phyloP scores from a whole-genome alignment of 2,888 invertebrate genomes.

The Timema cristinae region DNA sequence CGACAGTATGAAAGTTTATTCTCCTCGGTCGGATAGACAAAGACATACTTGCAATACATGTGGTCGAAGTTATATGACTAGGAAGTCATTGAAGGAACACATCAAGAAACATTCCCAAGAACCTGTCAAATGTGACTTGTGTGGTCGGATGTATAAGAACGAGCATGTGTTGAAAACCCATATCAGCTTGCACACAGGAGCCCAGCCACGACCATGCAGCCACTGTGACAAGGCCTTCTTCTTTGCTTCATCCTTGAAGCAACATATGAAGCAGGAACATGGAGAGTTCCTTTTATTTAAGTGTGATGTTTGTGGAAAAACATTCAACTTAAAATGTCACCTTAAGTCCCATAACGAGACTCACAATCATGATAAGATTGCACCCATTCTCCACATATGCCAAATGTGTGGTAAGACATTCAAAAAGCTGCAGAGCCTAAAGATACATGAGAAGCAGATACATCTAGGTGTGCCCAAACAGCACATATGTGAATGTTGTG shows the following conservation, averaged over 20 bases:
- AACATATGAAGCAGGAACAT: slow-evolving; percentile 23
- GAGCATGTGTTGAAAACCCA: slow-evolving; percentile 21
- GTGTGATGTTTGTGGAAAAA: slow-evolving; percentile 21
- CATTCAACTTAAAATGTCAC: slow-evolving; percentile 18
- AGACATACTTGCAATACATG: slow-evolving; percentile 19
- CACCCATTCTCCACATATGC: slow-evolving; percentile 15
- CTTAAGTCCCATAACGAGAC: slow-evolving; percentile 15
- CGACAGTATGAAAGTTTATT: not conserved
- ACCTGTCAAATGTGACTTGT: slow-evolving; percentile 21
- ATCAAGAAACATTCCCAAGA: slow-evolving; percentile 22
- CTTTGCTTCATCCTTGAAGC: slow-evolving; percentile 21
- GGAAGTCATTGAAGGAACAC: slow-evolving; percentile 23
- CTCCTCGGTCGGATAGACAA: slow-evolving; percentile 2
- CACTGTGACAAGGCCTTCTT: slow-evolving; percentile 21
- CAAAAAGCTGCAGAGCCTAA: slow-evolving; percentile 17
- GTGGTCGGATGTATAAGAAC: slow-evolving; percentile 22
- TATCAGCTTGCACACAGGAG: slow-evolving; percentile 21
- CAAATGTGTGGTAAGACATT: slow-evolving; percentile 22
- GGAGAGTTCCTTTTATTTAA: slow-evolving; percentile 12
- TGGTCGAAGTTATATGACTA: slow-evolving; percentile 18
- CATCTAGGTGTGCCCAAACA: slow-evolving; percentile 22
- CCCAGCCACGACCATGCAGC: slow-evolving; percentile 22
- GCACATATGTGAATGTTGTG: slow-evolving; percentile 24
- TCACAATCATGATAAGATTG: not conserved
- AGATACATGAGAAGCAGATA: slow-evolving; percentile 22